A percentile compares a stretch with the other conserved stretches of the same genome.
Conservation (phyloP, 2,888 invertebrate species). For the Myopa tessellatipennis region DNA sequence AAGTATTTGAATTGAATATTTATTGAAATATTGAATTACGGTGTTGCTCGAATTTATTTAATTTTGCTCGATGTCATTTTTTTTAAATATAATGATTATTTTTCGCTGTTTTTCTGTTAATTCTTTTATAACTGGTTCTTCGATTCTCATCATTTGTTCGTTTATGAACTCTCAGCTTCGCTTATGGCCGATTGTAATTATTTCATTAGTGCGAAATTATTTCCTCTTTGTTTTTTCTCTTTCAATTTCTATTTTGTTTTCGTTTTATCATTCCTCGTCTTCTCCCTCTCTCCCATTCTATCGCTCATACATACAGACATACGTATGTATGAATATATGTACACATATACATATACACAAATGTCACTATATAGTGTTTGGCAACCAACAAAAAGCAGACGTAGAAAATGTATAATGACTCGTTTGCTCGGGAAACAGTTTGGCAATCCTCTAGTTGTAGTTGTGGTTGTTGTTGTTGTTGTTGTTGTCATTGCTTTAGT, state of each 20-base stretch:
- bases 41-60: too few relatives aligned
- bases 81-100: too few relatives aligned
- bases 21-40: too few relatives aligned
- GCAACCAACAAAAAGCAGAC: constrained; percentile 8
- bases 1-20: too few relatives aligned
- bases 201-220: neutral
- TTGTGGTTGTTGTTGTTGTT: constrained; percentile 2
- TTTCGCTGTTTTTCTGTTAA: too few relatives aligned
- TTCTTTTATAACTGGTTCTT: too few relatives aligned
- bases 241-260: neutral
- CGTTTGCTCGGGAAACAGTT: constrained; percentile 19
- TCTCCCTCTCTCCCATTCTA: constrained; percentile 8
- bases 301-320: neutral
- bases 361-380: constrained; percentile 15
- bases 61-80: too few relatives aligned
- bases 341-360: neutral
- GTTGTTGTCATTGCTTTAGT: neutral
- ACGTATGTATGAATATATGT: neutral
- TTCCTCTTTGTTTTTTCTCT: constrained; percentile 1
- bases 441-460: constrained; percentile 10
- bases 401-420: constrained; percentile 5
- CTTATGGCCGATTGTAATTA: neutral
- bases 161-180: neutral
- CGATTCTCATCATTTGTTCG: too few relatives aligned
- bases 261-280: constrained; percentile 13